These are phyloP conservation scores for mouse (Mus musculus) DNA, from an alignment of 2,113 vertebrate species.

Conservation along the genomic window GRCm39 chr15:101231001-101231500, in stretches of 20 bases:
- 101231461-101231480: slow-evolving; percentile 18
- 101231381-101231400: not conserved
- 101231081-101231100: not conserved
- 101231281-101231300: not conserved
- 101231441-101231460: slow-evolving; percentile 32
- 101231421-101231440: not conserved
- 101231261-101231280: not conserved
- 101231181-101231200: not conserved
- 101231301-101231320: not conserved
- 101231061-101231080: not conserved
- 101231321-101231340: not conserved
- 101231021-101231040: rapidly evolving
- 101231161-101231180: not conserved
- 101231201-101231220: not conserved
- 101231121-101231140: not conserved
- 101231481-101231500: not conserved
- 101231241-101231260: not conserved
- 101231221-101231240: not conserved
- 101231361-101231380: not conserved
- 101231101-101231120: not conserved
- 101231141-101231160: not conserved
- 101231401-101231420: not conserved
- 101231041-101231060: not conserved
- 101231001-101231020: not conserved
- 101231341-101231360: not conserved